Conservation (phyloP, 2,113 vertebrate species). For the Candoia aspera region DNA sequence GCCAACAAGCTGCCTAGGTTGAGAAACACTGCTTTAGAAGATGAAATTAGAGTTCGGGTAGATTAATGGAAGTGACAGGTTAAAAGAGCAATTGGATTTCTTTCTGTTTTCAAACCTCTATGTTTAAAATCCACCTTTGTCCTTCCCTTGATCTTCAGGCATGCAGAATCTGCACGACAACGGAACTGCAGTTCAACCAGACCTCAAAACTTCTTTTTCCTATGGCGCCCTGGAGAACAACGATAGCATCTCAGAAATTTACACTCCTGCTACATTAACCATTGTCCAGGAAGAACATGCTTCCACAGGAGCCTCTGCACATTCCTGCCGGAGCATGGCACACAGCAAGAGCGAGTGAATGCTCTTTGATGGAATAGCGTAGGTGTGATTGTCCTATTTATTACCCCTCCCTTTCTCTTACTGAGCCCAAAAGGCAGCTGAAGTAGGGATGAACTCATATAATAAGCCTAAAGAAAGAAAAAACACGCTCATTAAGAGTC, state of each 20-base stretch:
- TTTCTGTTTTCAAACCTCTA: neutral
- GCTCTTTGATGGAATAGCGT: neutral
- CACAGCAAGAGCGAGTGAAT: conserved; percentile 81
- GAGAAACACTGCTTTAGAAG: neutral
- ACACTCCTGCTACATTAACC: conserved; percentile 76
- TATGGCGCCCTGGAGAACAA: conserved; percentile 93
- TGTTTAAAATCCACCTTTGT: conserved; percentile 24
- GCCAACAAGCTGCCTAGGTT: no score
- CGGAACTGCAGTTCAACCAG: conserved; percentile 84
- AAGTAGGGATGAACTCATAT: conserved; percentile 11
- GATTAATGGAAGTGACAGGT: neutral
- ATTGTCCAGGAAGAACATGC: conserved; percentile 76
- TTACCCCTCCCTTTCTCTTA: neutral
- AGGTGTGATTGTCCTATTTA: conserved; percentile 51
- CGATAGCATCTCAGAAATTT: conserved; percentile 76
- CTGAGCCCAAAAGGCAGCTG: conserved; percentile 26
- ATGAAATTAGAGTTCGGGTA: neutral
- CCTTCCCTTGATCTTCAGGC: conserved; percentile 70
- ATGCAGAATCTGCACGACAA: conserved; percentile 90
- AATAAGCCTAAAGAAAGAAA: conserved; percentile 44
- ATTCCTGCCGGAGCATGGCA: conserved; percentile 68
- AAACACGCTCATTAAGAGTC: conserved; percentile 31
- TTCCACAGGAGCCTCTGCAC: conserved; percentile 49
- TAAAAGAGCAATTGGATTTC: neutral
- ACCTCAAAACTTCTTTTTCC: conserved; percentile 89